Base-by-base conservation (phyloP, 2,797 vertebrate species). In the Argentina silus region DNA sequence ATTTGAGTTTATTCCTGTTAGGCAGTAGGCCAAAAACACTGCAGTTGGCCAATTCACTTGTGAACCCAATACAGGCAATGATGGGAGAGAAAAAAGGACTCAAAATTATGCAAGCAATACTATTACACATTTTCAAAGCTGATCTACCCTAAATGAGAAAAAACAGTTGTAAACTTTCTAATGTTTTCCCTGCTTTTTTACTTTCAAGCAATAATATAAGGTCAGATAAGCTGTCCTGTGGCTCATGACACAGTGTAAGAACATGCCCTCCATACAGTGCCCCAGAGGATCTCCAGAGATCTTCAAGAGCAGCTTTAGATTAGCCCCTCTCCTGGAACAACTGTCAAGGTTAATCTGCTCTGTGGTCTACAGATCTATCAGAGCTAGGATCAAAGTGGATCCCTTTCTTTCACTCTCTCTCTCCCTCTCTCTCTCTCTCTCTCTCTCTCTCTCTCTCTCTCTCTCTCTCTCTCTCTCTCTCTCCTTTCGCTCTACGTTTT, bases 341-440 rank as follows among this genome's bases (percentile, higher is more conserved):
- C 85, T 78, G 84, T 87, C 84, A 83, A 85, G 77, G 69, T 83
- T 88, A 86, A 90, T 90, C 84, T 86, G 63, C 77, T 74, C 76
- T 89, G 85, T 86, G 84, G 84, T 85, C 50, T 48, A 78, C 87
- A 90, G 81, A 87, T 85, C 82, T 82, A 83, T 53, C 66, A 66
- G 78, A 77, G 70, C 47, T 9, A 0, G 53, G 75, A 88, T 83
- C 79, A 78, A 70, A 84, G 81, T 78, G 60, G 69, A 68, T 64
- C 19, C 55, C 47, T 51, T 3, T 51, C 7, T 51, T 15, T 51
- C 7, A 12, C 50, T 51, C 7, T 12, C 11, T 74, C 65, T 70
- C 56, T 55, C 51, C 56, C 17, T 3, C 21, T 69, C 43, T 27
- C n/a, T n/a, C n/a, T 61, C 55, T 61, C 50, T 55, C 53, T 67